Evolutionary conservation across 2,888 invertebrate genomes (phyloP), one percentile per base, ranked within the genome.

Genomic region (Holacanthella duospinosa): DNA sequence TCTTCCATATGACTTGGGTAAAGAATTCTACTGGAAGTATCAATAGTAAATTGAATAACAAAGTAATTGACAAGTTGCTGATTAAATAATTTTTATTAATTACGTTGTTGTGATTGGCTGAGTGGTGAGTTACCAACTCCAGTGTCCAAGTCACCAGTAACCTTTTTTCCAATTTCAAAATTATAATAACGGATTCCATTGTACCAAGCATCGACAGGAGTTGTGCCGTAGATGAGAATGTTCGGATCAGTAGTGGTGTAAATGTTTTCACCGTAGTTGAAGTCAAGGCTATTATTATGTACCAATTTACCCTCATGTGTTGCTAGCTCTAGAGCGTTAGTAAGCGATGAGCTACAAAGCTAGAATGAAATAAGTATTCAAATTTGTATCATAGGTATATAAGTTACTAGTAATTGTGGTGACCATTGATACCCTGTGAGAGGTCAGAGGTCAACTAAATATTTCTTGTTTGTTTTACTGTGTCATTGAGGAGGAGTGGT

Each of bases 1-100:
- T 9, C 36, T 58, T 29, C 58, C 58, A 58, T 9, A 58, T 36
- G 6, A 58, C 16, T 28, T 58, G 58, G 25, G 56, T 56, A 28
- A 56, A 56, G n/a, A n/a, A 53, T n/a, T n/a, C 54, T 53, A 36
- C 16, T 12, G 36, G 36, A 36, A 36, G 16, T n/a, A n/a, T n/a
- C n/a, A n/a, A n/a, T n/a, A n/a, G n/a, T n/a, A n/a, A n/a, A n/a
- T 36, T 36, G 36, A 36, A 36, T 36, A 16, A 36, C 36, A 16
- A 6, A 9, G 36, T 6, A 36, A 36, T 9, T 36, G 36, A 36
- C 36, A 36, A 36, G 16, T 36, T 6, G 16, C 6, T 36, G 6
- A 6, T 36, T 6, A 16, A 36, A 36, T 36, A 16, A 36, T 16
- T 21, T 48, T n/a, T 21, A 16, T 9, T 4, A 21, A 48, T 4